A percentile compares a stretch with the other conserved stretches of the same genome.
phyloP scores from a whole-genome alignment of 2,888 invertebrate species.

The Apotomis capreana region DNA sequence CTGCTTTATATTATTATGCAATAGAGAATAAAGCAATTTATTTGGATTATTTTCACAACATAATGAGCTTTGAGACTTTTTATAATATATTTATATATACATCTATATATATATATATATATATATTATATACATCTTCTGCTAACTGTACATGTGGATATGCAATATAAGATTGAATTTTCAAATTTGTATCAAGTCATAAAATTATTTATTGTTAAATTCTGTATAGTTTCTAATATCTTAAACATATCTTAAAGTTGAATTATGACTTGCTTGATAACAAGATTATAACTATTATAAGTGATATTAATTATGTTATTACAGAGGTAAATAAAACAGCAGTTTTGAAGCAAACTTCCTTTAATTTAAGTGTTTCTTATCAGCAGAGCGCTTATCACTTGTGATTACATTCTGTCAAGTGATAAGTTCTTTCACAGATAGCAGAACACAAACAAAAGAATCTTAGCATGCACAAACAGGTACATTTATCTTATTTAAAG shows the following conservation, averaged over 20 bases:
- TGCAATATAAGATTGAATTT: no score
- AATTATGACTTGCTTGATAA: constrained; percentile 2
- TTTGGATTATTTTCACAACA: no score
- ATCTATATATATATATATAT: no score
- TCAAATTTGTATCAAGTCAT: no score
- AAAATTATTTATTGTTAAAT: no score
- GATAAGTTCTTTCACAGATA: constrained; percentile 42
- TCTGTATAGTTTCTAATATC: no score
- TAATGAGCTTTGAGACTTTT: no score
- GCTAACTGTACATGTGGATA: no score
- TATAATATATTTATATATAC: no score
- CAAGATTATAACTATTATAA: not conserved
- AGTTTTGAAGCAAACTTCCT: constrained; percentile 20
- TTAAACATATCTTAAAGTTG: not conserved
- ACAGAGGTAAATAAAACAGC: constrained; percentile 19
- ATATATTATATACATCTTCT: no score
- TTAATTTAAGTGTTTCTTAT: constrained; percentile 36
- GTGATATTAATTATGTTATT: constrained; percentile 8
- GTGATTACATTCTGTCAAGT: constrained; percentile 44
- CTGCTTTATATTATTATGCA: no score
- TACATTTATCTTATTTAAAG: not conserved
- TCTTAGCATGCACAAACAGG: constrained; percentile 13
- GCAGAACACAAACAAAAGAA: constrained; percentile 32
- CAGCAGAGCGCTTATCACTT: constrained; percentile 42
- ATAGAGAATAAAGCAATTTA: no score